A percentile compares a stretch with the other conserved stretches of the same genome.
Conservation (phyloP, 2,797 vertebrate species). For the Sebastes steindachneri region DNA sequence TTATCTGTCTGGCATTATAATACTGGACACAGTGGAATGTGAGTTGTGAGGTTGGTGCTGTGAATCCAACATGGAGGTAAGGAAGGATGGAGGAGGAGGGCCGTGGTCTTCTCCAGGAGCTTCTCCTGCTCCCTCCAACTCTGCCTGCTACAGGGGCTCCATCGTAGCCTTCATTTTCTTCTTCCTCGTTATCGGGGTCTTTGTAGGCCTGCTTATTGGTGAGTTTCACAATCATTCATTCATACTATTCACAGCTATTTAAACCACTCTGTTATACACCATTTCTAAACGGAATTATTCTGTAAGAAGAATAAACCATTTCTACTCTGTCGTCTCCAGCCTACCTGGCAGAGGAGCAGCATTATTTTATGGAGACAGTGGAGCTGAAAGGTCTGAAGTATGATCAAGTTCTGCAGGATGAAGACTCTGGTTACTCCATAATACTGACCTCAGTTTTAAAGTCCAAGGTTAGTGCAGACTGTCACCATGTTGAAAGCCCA, state of each 20-base stretch:
- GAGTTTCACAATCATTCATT: conserved; percentile 28
- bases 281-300: neutral
- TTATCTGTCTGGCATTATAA: conserved; percentile 28
- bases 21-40: conserved; percentile 28
- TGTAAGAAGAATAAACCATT: neutral
- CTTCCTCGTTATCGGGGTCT: conserved; percentile 76
- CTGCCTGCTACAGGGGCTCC: conserved; percentile 54
- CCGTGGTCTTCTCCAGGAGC: conserved; percentile 55
- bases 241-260: neutral
- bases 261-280: neutral
- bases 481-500: neutral
- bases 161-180: conserved; percentile 67
- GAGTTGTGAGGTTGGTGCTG: conserved; percentile 55
- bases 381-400: conserved; percentile 89
- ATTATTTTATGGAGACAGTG: conserved; percentile 88
- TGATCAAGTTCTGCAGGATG: conserved; percentile 78
- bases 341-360: conserved; percentile 80
- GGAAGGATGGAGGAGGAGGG: conserved; percentile 72
- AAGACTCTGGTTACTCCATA: conserved; percentile 83
- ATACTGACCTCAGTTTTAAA: conserved; percentile 86
- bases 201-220: conserved; percentile 80
- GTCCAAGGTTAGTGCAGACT: conserved; percentile 83
- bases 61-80: conserved; percentile 78
- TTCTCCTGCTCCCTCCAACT: conserved; percentile 39
- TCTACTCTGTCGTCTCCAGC: conserved; percentile 72